phyloP scores from a whole-genome alignment of 2,113 vertebrate genomes.

The Drymodes brunneopygia region DNA sequence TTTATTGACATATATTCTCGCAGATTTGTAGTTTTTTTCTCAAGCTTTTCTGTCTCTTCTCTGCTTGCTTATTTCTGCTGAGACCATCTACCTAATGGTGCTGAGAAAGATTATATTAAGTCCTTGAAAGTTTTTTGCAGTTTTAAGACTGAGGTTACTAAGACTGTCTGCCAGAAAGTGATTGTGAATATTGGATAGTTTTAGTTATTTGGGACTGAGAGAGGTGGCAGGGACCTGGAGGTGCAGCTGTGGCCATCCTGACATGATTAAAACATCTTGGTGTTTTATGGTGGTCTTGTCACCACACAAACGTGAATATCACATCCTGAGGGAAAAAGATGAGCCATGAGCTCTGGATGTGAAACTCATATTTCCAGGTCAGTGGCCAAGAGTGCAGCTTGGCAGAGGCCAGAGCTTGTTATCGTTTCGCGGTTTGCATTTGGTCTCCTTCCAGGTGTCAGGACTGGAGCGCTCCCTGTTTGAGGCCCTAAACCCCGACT shows the following conservation, averaged over 20 bases:
- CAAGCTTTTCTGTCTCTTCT: background rate
- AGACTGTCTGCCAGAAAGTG: background rate
- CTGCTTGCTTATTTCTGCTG: background rate
- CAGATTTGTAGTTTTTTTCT: background rate
- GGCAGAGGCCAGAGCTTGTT: background rate
- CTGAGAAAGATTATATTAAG: background rate
- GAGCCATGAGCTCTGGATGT: background rate
- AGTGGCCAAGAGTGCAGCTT: background rate
- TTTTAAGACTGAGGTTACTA: background rate
- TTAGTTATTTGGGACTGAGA: background rate
- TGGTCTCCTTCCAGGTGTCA: background rate
- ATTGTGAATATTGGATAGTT: background rate
- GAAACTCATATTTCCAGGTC: constrained; percentile 21
- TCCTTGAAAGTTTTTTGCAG: background rate
- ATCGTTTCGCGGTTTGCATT: background rate
- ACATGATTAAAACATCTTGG: background rate
- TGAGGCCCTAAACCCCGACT: background rate
- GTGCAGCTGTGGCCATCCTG: background rate
- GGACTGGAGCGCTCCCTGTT: background rate
- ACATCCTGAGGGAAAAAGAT: background rate
- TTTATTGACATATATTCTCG: background rate
- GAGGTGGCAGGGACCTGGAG: background rate
- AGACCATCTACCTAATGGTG: background rate
- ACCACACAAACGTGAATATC: background rate
- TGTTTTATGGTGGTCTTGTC: background rate